Evolutionary conservation across 2,797 vertebrate genomes (phyloP).

Genomic region (Cirrhinus molitorella): DNA sequence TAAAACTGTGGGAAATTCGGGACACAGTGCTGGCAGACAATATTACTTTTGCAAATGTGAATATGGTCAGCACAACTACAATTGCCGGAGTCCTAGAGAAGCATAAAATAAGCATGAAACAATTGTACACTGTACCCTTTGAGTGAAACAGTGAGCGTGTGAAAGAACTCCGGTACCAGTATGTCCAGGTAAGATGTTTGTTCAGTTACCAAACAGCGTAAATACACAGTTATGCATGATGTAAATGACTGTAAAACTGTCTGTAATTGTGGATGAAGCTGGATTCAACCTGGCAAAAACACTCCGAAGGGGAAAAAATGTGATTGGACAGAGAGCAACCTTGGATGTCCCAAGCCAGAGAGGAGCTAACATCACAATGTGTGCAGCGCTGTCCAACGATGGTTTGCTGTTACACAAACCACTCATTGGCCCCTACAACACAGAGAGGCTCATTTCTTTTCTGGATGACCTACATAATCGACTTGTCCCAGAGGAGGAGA

Average conservation of each 20-base stretch:
- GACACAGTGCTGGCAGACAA: background rate
- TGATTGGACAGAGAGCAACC: background rate
- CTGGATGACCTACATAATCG: background rate
- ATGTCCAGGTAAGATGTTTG: background rate
- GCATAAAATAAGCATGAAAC: background rate
- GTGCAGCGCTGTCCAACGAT: background rate
- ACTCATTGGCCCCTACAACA: background rate
- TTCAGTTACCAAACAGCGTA: background rate
- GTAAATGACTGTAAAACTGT: background rate
- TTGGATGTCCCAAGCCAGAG: background rate
- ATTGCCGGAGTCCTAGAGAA: no score
- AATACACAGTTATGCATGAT: background rate
- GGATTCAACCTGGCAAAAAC: no score
- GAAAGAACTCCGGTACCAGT: no score
- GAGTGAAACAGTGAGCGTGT: background rate
- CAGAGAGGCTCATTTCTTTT: background rate
- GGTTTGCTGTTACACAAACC: background rate
- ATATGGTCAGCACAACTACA: no score
- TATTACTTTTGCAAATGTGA: background rate
- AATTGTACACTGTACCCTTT: background rate
- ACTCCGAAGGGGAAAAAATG: no score
- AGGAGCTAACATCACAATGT: background rate
- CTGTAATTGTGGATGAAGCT: no score
- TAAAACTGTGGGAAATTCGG: no score
- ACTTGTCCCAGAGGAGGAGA: background rate